Base-by-base conservation (phyloP, 1,140 invertebrate genomes). In the Spodoptera litura region DNA sequence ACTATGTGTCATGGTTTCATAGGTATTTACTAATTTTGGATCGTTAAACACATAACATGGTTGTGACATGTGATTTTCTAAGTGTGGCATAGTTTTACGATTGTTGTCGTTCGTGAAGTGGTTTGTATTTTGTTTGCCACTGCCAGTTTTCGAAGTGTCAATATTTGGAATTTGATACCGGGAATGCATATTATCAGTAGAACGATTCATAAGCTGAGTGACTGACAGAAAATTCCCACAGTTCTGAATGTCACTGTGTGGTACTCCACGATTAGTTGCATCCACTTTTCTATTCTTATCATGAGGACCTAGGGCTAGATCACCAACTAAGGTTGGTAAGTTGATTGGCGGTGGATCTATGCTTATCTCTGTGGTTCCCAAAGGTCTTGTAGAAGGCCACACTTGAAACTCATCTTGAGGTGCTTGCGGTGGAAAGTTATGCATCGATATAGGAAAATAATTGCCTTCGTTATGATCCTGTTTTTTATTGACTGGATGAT, bases 321-420 rank as follows among this genome's bases (percentile, higher is more conserved):
- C 93, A 31, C 93, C 93, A 25, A 94, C 89, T 72, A 94, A 86
- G 11, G 93, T 94, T 9, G 93, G 93, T 66, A 94, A 83, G 77
- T 94, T 93, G 12, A 94, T 93, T 20, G 93, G 93, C 10, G 93
- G 93, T 31, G 93, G 92, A 62, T 94, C 93, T 58, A 94, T 94
- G 80, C 88, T 94, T 62, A 94, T 92, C 89, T 94, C 93, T 15
- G 93, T 89, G n/a, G 93, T 93, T 6, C 91, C 93, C 4, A 89
- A 87, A 11, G 91, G 85, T 75, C 92, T 87, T 4, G 91, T 75
- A 6, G 92, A 87, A n/a, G 93, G 93, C 92, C 92, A 94, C 15
- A 90, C 86, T 82, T 92, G 91, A 56, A 91, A 86, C 62, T 94
- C 92, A 55, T 94, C 93, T 78, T 93, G 91, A 49, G 83, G 78